Percentiles rank a stretch among this genome's conserved stretches.
These are phyloP conservation scores for Gymnoscopelus braueri DNA, from an alignment of 2,797 vertebrate genomes.

Conservation along the genomic window DNA sequence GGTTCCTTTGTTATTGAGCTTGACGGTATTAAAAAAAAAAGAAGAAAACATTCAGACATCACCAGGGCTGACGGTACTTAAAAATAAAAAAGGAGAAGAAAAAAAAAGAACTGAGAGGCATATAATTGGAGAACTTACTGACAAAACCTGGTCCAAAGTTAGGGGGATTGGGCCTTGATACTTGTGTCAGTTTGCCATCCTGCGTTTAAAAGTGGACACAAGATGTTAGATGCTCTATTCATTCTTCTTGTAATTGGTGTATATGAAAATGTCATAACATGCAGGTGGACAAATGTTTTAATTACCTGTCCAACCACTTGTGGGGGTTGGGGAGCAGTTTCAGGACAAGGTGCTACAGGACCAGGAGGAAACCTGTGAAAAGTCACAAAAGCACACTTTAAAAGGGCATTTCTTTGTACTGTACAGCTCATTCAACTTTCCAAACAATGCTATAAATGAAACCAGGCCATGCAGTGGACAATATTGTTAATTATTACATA, in stretches of 20 bases:
- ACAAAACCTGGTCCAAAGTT: slow-evolving; percentile 96
- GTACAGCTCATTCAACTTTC: too few relatives aligned
- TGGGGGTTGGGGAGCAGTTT: slow-evolving; percentile 84
- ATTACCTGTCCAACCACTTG: slow-evolving; percentile 90
- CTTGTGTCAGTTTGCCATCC: slow-evolving; percentile 93
- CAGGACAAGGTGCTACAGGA: slow-evolving; percentile 79
- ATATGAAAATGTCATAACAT: slow-evolving; percentile 7
- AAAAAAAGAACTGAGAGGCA: slow-evolving; percentile 13
- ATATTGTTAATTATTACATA: too few relatives aligned
- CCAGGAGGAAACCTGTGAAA: slow-evolving; percentile 87
- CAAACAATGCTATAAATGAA: too few relatives aligned
- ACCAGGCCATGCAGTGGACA: too few relatives aligned
- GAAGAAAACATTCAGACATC: slow-evolving; percentile 52
- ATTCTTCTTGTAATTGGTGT: neutral
- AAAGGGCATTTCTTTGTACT: too few relatives aligned
- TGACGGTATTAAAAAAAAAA: slow-evolving; percentile 48
- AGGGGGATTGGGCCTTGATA: slow-evolving; percentile 93
- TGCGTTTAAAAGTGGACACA: slow-evolving; percentile 61
- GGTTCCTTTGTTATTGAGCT: slow-evolving; percentile 55
- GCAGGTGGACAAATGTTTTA: slow-evolving; percentile 4
- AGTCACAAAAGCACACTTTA: slow-evolving; percentile 1
- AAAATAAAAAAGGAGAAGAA: slow-evolving; percentile 23
- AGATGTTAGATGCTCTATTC: slow-evolving; percentile 1
- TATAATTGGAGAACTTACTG: slow-evolving; percentile 87
- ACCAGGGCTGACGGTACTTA: slow-evolving; percentile 27